Base-by-base conservation (phyloP, 2,888 invertebrate genomes). In the Idaea dimidiata region DNA sequence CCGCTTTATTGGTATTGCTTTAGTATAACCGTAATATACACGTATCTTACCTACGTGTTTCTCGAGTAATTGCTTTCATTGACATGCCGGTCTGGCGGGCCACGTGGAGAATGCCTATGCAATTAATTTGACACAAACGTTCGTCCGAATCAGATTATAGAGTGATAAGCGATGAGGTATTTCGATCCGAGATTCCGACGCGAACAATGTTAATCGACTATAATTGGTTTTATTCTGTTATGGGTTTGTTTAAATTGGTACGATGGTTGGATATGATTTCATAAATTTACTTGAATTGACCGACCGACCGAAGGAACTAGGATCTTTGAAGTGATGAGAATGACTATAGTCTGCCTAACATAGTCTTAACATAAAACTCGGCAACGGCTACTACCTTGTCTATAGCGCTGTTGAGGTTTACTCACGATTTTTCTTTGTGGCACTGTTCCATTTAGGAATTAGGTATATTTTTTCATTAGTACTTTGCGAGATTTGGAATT, bases 61-160 rank as follows among this genome's bases (percentile, higher is more conserved):
- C 75, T 80, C 76, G 75, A 84, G 83, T 89, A 88, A 89, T 89
- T 89, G 88, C 84, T 86, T 88, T 83, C 85, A 89, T 87, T 89
- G 88, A 87, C 89, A 85, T 89, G 83, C 88, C 89, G 73, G 72
- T 71, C 73, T 74, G 72, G 73, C 71, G 69, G 79, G 80, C 80
- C 75, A 76, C 75, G 80, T 74, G 67, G 82, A 81, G 89, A 88
- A 91, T 90, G 87, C 81, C 78, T 79, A 75, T 75, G 83, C 88
- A 88, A 91, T 90, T 89, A 91, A 88, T 87, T 81, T 78, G 80
- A 83, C 81, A 84, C 84, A 83, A 83, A 79, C 84, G 83, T 77
- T 73, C 74, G 76, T 72, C 75, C 78, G 78, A 82, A 81, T 80
- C 78, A 74, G 82, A 80, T 82, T 81, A 83, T 77, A 66, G 74